Percentiles rank a stretch among this genome's conserved stretches.
phyloP scores from a whole-genome alignment of 1,140 invertebrate species.

The Drosophila pseudoananassae region DNA sequence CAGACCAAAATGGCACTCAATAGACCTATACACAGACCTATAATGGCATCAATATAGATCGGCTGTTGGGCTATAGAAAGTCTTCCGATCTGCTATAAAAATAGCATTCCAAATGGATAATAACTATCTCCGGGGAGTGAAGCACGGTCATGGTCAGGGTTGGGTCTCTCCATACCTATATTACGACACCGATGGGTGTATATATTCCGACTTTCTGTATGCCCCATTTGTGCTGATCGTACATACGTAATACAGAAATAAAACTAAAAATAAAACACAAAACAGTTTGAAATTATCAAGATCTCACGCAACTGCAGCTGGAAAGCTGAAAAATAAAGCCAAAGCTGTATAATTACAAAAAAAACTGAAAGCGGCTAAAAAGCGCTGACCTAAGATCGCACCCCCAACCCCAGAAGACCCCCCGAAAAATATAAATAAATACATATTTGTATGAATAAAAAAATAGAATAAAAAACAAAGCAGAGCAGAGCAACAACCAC shows the following conservation, averaged over 20 bases:
- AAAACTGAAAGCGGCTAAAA: constrained; percentile 16
- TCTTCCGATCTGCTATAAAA: constrained; percentile 3
- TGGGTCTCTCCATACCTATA: neutral
- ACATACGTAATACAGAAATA: neutral
- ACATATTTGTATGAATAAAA: neutral
- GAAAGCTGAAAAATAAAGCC: constrained; percentile 1
- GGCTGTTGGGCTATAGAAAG: neutral
- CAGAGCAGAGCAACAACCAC: neutral
- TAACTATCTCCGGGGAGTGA: neutral
- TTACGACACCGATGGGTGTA: neutral
- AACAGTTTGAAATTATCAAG: constrained; percentile 26
- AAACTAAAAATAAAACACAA: neutral
- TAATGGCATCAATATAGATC: neutral
- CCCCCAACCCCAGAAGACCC: neutral
- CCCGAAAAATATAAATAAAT: neutral
- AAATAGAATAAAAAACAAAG: neutral
- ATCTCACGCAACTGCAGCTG: constrained; percentile 44
- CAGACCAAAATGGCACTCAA: no score
- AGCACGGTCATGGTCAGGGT: constrained; percentile 3
- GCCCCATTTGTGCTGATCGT: constrained; percentile 8
- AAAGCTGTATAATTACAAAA: constrained; percentile 37
- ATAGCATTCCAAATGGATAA: constrained; percentile 9
- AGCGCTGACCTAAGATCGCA: constrained; percentile 2
- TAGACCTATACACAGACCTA: no score
- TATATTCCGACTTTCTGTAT: neutral